Evolutionary conservation across 2,113 vertebrate genomes (phyloP).

Genomic region (Lophura nycthemera): DNA sequence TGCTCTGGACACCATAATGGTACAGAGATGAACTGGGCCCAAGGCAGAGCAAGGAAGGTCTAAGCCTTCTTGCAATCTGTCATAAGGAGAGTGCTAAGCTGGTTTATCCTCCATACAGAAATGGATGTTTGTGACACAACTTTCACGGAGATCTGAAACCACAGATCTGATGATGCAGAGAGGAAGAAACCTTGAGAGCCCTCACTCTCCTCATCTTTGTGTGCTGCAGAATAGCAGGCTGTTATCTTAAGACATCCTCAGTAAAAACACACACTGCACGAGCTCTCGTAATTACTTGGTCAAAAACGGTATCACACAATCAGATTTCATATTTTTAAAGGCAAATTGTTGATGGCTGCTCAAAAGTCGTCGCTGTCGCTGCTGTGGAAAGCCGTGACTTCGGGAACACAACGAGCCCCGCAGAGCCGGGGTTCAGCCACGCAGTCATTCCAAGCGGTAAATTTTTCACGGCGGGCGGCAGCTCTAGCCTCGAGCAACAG

Average conservation of each 20-base stretch:
- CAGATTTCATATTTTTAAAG: background rate
- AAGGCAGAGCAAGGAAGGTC: background rate
- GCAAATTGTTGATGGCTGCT: background rate
- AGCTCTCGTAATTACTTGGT: background rate
- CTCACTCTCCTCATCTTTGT: background rate
- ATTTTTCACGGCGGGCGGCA: rapidly evolving
- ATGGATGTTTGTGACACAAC: background rate
- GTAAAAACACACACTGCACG: background rate
- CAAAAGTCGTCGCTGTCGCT: rapidly evolving
- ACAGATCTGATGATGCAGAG: rapidly evolving
- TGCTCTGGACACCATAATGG: background rate
- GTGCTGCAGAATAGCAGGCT: rapidly evolving
- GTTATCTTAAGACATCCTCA: background rate
- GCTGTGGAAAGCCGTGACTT: background rate
- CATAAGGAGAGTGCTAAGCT: background rate
- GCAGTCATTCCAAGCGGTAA: rapidly evolving
- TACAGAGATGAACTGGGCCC: background rate
- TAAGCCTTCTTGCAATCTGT: background rate
- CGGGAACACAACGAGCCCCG: rapidly evolving
- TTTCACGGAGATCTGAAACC: background rate
- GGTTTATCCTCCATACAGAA: background rate
- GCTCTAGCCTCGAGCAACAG: background rate
- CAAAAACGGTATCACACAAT: background rate
- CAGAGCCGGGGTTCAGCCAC: rapidly evolving
- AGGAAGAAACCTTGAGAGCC: background rate